Evolutionary conservation across 2,113 vertebrate genomes (phyloP).

Genomic region (human (Homo sapiens)): DNA sequence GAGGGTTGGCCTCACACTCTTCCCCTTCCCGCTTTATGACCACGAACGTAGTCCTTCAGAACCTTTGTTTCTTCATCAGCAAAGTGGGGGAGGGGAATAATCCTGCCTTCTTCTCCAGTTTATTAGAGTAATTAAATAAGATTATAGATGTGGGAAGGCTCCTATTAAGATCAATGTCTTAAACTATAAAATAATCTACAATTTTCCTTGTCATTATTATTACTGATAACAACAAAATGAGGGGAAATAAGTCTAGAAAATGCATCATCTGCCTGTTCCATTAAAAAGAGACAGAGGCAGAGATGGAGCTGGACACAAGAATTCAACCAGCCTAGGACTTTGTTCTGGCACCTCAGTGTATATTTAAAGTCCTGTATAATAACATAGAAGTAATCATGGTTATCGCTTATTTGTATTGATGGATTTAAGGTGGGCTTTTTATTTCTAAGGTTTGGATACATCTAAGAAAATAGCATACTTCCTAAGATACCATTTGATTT

Average conservation of each 20-base stretch:
- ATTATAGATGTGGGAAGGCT: neutral
- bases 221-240: neutral
- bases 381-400: neutral
- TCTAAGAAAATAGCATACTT: neutral
- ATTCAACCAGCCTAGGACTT: neutral
- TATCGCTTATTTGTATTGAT: neutral
- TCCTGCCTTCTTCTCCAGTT: neutral
- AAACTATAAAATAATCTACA: neutral
- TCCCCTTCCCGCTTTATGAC: neutral
- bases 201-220: neutral
- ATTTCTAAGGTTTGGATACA: neutral
- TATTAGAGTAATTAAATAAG: neutral
- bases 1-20: neutral
- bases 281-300: neutral
- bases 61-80: neutral
- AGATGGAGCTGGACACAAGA: neutral
- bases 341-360: neutral
- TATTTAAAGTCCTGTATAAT: neutral
- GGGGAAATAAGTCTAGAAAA: slow-evolving; percentile 21
- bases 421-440: neutral
- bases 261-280: neutral
- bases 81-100: neutral
- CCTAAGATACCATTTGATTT: slow-evolving; percentile 5
- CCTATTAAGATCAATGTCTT: neutral
- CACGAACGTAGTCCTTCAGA: neutral